These are phyloP conservation scores for Pygocentrus nattereri DNA, from an alignment of 2,797 vertebrate genomes.

Conservation along the genomic window DNA sequence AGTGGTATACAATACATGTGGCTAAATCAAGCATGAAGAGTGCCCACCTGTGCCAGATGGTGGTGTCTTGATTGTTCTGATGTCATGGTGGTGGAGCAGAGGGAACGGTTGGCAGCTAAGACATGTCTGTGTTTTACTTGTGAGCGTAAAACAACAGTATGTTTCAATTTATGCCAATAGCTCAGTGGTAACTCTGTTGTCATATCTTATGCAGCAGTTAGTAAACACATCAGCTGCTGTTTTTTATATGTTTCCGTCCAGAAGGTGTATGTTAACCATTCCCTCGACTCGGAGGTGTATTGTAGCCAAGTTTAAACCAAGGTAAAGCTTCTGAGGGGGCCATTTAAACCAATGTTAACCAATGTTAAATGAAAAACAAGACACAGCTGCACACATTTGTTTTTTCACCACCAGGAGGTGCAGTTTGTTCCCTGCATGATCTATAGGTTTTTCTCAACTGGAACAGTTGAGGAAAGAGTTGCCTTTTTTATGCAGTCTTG, in stretches of 20 bases:
- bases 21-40: slow-evolving; percentile 29
- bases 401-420: slow-evolving; percentile 48
- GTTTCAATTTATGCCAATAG: neutral
- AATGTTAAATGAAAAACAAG: neutral
- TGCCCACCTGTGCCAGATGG: slow-evolving; percentile 36
- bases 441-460: neutral
- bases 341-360: neutral
- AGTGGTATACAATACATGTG: slow-evolving; percentile 10
- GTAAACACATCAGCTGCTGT: too few relatives aligned
- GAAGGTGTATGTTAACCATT: neutral
- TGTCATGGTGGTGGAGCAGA: slow-evolving; percentile 30
- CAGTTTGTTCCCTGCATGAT: slow-evolving; percentile 28
- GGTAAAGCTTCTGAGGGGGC: too few relatives aligned
- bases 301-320: neutral
- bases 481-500: neutral
- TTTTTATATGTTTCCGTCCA: neutral
- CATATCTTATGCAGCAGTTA: too few relatives aligned
- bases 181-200: neutral
- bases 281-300: neutral
- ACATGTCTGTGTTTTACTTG: slow-evolving; percentile 14
- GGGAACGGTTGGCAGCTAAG: slow-evolving; percentile 20
- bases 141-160: neutral
- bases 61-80: neutral
- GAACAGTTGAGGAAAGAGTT: neutral
- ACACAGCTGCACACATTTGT: neutral